These are phyloP conservation scores for Odontesthes bonariensis DNA, from an alignment of 2,113 vertebrate species.

Conservation along the genomic window DNA sequence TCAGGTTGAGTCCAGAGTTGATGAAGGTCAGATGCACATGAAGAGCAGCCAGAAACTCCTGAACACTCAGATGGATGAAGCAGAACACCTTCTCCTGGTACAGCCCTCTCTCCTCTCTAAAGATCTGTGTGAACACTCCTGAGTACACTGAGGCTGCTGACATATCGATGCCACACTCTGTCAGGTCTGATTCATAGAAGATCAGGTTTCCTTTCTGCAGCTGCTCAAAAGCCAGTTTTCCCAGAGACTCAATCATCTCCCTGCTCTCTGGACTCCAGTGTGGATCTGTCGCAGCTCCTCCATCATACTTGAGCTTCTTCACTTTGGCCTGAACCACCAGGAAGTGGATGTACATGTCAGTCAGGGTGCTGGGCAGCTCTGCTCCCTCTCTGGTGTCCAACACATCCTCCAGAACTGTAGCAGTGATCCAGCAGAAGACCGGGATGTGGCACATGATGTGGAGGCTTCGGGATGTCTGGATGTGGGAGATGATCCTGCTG, in stretches of 20 bases:
- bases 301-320: conserved; percentile 19
- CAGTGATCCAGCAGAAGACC: too few species aligned
- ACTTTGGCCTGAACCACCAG: conserved; percentile 24
- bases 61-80: conserved; percentile 36
- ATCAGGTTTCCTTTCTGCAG: conserved; percentile 41
- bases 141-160: conserved; percentile 21
- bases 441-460: too few species aligned
- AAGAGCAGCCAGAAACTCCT: conserved; percentile 42
- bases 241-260: too few species aligned
- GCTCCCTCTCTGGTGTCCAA: too few species aligned
- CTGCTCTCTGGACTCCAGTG: conserved; percentile 16
- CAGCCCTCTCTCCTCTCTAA: conserved; percentile 26
- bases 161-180: conserved; percentile 3
- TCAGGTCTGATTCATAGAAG: conserved; percentile 49
- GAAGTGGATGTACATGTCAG: conserved; percentile 35
- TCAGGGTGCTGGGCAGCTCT: too few species aligned
- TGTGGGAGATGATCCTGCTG: too few species aligned
- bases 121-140: conserved; percentile 52
- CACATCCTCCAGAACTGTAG: too few species aligned
- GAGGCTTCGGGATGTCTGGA: too few species aligned
- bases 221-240: conserved; percentile 49
- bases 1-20: too few species aligned
- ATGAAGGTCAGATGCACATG: too few species aligned
- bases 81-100: conserved; percentile 31
- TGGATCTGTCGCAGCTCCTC: too few species aligned